A percentile compares a stretch with the other conserved stretches of the same genome.
phyloP scores from a whole-genome alignment of 1,140 invertebrate genomes.

The Temnothorax nylanderi region DNA sequence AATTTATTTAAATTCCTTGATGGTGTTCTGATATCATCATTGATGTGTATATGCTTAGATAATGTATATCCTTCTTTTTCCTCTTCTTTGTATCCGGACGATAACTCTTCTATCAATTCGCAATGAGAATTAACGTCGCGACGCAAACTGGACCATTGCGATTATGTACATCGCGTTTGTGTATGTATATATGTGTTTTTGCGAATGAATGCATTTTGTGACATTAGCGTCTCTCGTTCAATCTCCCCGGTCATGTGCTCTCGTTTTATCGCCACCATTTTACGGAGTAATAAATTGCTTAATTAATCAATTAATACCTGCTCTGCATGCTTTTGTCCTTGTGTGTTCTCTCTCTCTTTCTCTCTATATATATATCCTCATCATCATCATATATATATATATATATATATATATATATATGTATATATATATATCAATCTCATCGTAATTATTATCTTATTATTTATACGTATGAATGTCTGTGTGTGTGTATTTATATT shows the following conservation, averaged over 20 bases:
- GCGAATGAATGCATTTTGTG: conserved; percentile 45
- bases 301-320: conserved; percentile 63
- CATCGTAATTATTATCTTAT: conserved; percentile 70
- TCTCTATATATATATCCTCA: background rate
- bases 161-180: conserved; percentile 31
- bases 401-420: conserved; percentile 39
- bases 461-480: conserved; percentile 64
- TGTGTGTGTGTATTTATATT: conserved; percentile 64
- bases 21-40: conserved; percentile 42
- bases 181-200: background rate
- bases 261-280: conserved; percentile 44
- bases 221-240: conserved; percentile 40
- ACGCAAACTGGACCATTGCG: conserved; percentile 47
- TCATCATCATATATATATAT: conserved; percentile 31
- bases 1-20: conserved; percentile 48
- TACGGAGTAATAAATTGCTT: conserved; percentile 59
- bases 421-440: conserved; percentile 46
- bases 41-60: conserved; percentile 9
- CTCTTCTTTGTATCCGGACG: conserved; percentile 37
- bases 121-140: conserved; percentile 53
- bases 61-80: conserved; percentile 28
- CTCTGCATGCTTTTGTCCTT: conserved; percentile 59
- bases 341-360: conserved; percentile 17
- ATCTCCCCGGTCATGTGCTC: conserved; percentile 27
- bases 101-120: conserved; percentile 46